A percentile compares a stretch with the other conserved stretches of the same genome.
phyloP scores from a whole-genome alignment of 2,113 vertebrate genomes.

The Ceuthmochares aereus region DNA sequence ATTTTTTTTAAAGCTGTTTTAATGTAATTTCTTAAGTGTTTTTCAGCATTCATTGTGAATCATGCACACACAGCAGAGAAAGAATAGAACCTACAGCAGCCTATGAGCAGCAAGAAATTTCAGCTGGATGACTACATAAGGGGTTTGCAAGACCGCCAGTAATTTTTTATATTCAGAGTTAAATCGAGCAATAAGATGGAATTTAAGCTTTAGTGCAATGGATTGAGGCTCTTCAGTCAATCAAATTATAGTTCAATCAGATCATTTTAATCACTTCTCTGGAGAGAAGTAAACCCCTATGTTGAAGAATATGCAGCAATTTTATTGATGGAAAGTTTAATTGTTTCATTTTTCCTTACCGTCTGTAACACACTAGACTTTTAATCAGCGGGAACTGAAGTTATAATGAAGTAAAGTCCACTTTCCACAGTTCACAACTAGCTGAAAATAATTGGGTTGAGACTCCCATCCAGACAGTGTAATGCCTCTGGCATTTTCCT shows the following conservation, averaged over 20 bases:
- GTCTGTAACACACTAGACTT: slow-evolving; percentile 80
- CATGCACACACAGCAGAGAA: background rate
- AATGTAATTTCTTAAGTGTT: background rate
- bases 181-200: slow-evolving; percentile 73
- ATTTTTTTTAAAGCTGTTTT: background rate
- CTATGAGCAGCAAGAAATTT: background rate
- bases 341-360: slow-evolving; percentile 85
- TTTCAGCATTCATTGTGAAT: background rate
- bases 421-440: slow-evolving; percentile 81
- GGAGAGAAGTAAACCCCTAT: slow-evolving; percentile 78
- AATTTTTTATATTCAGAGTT: slow-evolving; percentile 58
- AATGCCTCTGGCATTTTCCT: slow-evolving; percentile 82
- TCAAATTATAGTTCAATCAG: slow-evolving; percentile 83
- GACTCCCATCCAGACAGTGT: slow-evolving; percentile 83
- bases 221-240: slow-evolving; percentile 76
- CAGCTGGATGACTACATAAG: slow-evolving; percentile 7
- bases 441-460: slow-evolving; percentile 87
- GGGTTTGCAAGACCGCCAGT: slow-evolving; percentile 10
- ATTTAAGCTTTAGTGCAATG: slow-evolving; percentile 63
- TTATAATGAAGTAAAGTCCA: slow-evolving; percentile 86
- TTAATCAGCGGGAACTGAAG: slow-evolving; percentile 85
- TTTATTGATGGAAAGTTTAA: slow-evolving; percentile 86
- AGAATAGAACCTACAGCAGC: background rate
- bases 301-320: slow-evolving; percentile 80
- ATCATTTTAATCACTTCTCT: slow-evolving; percentile 84